These are phyloP conservation scores for Hemiprocne comata DNA, from an alignment of 2,113 vertebrate genomes.

Conservation along the genomic window DNA sequence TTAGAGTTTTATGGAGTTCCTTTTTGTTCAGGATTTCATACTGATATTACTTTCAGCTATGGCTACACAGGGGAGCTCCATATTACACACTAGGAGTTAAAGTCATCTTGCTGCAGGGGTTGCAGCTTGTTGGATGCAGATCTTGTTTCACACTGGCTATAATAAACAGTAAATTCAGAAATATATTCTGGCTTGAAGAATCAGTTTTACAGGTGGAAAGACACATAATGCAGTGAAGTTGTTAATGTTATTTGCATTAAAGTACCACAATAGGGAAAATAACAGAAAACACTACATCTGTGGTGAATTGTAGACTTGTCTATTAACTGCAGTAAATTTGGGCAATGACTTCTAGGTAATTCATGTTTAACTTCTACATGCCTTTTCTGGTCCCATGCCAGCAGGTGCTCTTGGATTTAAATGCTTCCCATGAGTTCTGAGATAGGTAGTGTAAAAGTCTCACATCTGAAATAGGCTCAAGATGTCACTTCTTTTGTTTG, in stretches of 20 bases:
- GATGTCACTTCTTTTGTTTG: not conserved
- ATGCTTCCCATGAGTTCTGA: not conserved
- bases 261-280: not conserved
- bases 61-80: not conserved
- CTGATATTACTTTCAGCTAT: not conserved
- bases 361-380: not conserved
- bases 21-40: not conserved
- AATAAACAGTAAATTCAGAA: not conserved
- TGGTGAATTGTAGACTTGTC: not conserved
- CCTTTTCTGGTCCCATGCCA: not conserved
- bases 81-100: not conserved
- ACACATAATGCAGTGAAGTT: not conserved
- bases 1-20: not conserved
- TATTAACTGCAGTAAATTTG: not conserved
- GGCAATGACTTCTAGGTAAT: not conserved
- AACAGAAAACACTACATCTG: not conserved
- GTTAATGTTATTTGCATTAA: not conserved
- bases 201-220: not conserved
- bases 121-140: not conserved
- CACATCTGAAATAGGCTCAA: not conserved
- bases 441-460: not conserved
- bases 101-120: not conserved
- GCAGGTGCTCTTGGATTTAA: not conserved
- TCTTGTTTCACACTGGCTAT: not conserved
- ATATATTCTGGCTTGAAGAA: not conserved